Base-by-base conservation (phyloP, 2,113 vertebrate species). In the Larimichthys polyactis region DNA sequence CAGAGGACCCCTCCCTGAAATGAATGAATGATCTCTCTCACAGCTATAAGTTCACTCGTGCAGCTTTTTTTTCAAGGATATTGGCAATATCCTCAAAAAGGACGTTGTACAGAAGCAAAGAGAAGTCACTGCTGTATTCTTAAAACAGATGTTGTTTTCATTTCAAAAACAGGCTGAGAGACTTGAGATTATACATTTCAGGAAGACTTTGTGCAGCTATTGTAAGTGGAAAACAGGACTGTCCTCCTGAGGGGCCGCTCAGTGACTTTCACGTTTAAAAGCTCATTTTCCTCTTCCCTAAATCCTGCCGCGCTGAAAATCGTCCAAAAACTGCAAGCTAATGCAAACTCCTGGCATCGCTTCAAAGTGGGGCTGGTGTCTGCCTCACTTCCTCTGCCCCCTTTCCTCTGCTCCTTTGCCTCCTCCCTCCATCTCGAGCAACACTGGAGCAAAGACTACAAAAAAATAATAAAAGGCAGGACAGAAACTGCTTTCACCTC, bases 321-420 rank as follows among this genome's bases (percentile, higher is more conserved):
- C 68, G 44, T 79, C 80, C 88, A 90, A 73, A 90, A 73, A 68
- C 71, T 81, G 83, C 83, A 72, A 87, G 83, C 86, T 88, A 85
- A 91, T 90, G 89, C 86, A 88, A 86, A 88, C 72, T 78, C 72
- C 86, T 93, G 94, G 92, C 92, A 81, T 12, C 1, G 77, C 89
- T 90, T 94, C 90, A 94, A 92, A 94, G 94, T 54, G 5, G 67
- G 69, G 67, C 59, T 84, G 68, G 73, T 78, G 92, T 92, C 90
- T 90, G 83, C 65, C 81, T 91, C 83, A 79, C 88, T 94, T 94
- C 90, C 93, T 91, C 86, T 83, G 78, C 75, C 84, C 79, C 81
- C 62, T 66, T 84, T 64, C 64, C 67, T 85, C 75, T 58, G 20
- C 76, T 81, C 22, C 73, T 74, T 78, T 14, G 44, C 51, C 60